Evolutionary conservation across 2,888 invertebrate genomes (phyloP), one percentile per base, ranked within the genome.

Genomic region (Microplitis manilae): DNA sequence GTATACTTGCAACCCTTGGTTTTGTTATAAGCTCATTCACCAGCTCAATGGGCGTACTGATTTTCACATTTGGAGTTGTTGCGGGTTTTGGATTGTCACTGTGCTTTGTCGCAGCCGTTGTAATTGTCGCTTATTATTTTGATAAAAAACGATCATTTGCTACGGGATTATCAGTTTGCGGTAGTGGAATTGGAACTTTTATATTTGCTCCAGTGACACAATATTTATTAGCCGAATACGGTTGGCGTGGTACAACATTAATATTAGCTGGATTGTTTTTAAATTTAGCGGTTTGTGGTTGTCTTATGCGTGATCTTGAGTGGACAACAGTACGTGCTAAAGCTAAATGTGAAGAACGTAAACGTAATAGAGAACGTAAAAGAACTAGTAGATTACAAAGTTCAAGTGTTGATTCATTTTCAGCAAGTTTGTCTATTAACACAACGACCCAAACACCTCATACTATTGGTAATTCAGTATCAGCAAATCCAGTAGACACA

Each of bases 91-190:
- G 96, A 13, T 91, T 97, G 80, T 95, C 96, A 83, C 91, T 96
- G 78, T 96, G 96, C 88, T 97, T 96, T 90, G 96, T 96, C 72
- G 95, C 96, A n/a, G 96, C 96, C 0, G 96, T 97, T 6, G 96
- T 97, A 1, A 95, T 96, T 82, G 96, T 97, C 41, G 96, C 96
- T 1, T 96, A 96, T 88, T 97, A 96, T 89, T 97, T 97, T 88
- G 96, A 96, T 86, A 95, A 95, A 89, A 94, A 93, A 86, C 92
- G 96, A 77, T 96, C 96, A 0, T 93, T 96, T 80, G 97, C 97
- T 6, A 97, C 96, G 9, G 96, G 96, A 0, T 91, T 96, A 72
- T 95, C 96, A 0, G 96, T 96, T 0, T 96, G 96, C 89, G 96
- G 97, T 2, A 95, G 95, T 83, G 96, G 96, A 20, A 95, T 96